These are phyloP conservation scores for Acanthosepion lycidas DNA, from an alignment of 2,888 invertebrate species.

Conservation along the genomic window DNA sequence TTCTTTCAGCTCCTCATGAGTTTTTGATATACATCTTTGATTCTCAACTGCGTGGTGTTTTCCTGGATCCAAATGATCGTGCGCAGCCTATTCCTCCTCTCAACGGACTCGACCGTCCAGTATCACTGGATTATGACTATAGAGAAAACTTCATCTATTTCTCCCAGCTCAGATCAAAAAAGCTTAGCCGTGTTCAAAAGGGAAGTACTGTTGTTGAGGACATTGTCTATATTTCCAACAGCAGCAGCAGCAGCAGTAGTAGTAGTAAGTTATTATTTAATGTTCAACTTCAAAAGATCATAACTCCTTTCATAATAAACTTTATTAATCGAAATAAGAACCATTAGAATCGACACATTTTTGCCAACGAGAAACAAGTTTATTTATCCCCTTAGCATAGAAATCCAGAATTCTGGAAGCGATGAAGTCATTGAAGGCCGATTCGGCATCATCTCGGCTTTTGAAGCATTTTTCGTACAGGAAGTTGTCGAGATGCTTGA, in stretches of 20 bases:
- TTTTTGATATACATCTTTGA: conserved; percentile 94
- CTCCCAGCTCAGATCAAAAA: conserved; percentile 62
- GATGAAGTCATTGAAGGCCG: no score
- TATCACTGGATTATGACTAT: conserved; percentile 96
- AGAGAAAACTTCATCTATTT: conserved; percentile 89
- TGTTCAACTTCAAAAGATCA: no score
- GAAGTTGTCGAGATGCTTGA: no score
- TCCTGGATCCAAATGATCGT: conserved; percentile 83
- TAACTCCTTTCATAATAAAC: no score
- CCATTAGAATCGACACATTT: no score
- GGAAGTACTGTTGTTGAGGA: conserved; percentile 55
- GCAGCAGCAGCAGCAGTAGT: background rate
- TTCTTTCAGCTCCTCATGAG: conserved; percentile 82
- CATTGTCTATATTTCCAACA: conserved; percentile 50
- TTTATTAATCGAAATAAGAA: no score
- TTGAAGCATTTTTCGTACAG: no score
- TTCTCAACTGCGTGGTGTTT: conserved; percentile 93
- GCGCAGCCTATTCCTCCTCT: conserved; percentile 86
- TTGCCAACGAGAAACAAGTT: no score
- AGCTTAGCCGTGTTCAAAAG: conserved; percentile 62
- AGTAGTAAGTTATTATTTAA: background rate
- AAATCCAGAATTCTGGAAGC: no score
- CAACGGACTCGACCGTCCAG: conserved; percentile 79
- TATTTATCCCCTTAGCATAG: no score
- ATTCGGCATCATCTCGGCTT: no score